Percentiles rank a stretch among this genome's conserved stretches.
Conservation (phyloP, 2,888 invertebrate species). For the Gymnocheta viridis region DNA sequence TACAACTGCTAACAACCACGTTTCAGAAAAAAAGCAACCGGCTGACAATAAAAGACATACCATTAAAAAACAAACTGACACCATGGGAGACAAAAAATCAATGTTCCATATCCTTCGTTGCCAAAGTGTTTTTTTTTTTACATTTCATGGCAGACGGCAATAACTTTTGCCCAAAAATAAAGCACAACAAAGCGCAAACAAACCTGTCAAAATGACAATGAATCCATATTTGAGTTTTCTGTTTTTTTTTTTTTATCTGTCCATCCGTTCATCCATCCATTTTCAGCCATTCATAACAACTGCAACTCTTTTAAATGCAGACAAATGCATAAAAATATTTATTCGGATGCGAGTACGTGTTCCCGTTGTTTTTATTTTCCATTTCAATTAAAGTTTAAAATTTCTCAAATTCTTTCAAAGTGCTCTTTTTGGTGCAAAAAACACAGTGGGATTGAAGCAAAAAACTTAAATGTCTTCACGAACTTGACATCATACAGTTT, state of each 20-base stretch:
- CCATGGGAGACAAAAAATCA: constrained; percentile 36
- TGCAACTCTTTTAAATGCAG: constrained; percentile 6
- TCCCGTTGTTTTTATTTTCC: not conserved
- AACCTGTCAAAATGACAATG: constrained; percentile 53
- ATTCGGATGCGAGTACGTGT: not conserved
- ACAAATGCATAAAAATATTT: constrained; percentile 6
- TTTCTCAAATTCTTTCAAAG: constrained; percentile 6
- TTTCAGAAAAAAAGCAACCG: constrained; percentile 2
- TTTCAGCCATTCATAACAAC: constrained; percentile 43
- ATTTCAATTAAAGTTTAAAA: constrained; percentile 48
- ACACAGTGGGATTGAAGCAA: not conserved
- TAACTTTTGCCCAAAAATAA: not conserved
- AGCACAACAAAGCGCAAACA: not conserved
- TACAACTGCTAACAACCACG: constrained; percentile 16
- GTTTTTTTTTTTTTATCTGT: not conserved
- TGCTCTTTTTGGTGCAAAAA: not conserved
- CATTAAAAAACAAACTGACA: not conserved
- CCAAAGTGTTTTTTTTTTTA: not conserved
- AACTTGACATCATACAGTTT: too few species aligned
- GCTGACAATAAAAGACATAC: not conserved
- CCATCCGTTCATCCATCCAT: constrained; percentile 6
- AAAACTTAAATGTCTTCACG: not conserved
- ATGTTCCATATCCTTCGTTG: constrained; percentile 23
- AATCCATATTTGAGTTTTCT: constrained; percentile 22
- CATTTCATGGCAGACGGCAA: constrained; percentile 18